These are phyloP conservation scores for Platycnemis pennipes DNA, from an alignment of 2,888 invertebrate species.

Conservation along the genomic window DNA sequence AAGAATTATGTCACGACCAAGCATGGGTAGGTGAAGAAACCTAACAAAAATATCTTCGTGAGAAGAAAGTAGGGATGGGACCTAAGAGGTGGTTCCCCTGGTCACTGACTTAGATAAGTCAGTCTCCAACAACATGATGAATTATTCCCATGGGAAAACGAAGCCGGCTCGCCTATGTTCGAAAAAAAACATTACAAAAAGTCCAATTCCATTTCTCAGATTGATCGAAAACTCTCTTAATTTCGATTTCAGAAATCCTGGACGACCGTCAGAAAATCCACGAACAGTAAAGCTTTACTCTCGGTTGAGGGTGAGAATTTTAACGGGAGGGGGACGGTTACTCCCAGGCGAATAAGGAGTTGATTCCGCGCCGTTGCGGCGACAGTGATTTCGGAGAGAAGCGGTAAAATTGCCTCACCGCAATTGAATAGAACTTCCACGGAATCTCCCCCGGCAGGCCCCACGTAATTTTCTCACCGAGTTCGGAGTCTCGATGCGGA, in stretches of 20 bases:
- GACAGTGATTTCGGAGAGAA: background rate
- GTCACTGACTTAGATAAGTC: too few species aligned
- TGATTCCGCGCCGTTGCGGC: background rate
- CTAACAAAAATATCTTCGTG: too few species aligned
- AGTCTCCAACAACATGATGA: too few species aligned
- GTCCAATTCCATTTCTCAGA: background rate
- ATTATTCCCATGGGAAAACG: too few species aligned
- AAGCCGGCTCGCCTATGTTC: too few species aligned
- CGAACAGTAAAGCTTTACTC: background rate
- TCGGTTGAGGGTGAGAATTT: background rate
- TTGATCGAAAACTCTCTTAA: background rate
- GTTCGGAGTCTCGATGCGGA: background rate
- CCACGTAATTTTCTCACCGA: background rate
- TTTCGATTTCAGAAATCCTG: background rate
- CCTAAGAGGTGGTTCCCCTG: too few species aligned
- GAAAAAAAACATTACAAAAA: too few species aligned
- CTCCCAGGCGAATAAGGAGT: background rate
- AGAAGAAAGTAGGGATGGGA: too few species aligned
- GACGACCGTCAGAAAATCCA: background rate
- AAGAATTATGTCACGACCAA: too few species aligned
- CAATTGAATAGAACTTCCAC: background rate
- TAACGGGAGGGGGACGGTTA: background rate
- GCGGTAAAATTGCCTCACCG: background rate
- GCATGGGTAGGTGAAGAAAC: too few species aligned
- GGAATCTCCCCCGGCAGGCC: background rate